phyloP scores from a whole-genome alignment of 2,113 vertebrate genomes.

The Sphyrna mokarran region DNA sequence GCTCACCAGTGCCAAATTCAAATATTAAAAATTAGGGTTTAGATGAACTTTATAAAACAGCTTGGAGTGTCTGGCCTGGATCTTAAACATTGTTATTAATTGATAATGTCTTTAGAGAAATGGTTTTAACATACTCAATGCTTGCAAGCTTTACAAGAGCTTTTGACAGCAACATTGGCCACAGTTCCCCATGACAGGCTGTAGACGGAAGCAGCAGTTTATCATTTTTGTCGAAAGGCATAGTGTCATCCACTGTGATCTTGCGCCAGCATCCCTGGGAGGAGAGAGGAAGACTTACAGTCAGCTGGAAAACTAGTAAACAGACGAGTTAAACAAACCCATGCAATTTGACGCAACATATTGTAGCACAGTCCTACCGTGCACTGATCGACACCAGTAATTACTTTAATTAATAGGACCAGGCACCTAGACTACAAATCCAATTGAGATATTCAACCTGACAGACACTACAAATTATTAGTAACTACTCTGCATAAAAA shows the following conservation, averaged over 20 bases:
- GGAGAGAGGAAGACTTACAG: slow-evolving; percentile 22
- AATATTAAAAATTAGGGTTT: too few species aligned
- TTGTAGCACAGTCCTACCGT: slow-evolving; percentile 28
- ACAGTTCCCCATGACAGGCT: slow-evolving; percentile 70
- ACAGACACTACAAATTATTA: slow-evolving; percentile 38
- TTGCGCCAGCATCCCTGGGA: slow-evolving; percentile 88
- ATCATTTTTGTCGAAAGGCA: slow-evolving; percentile 78
- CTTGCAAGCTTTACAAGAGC: slow-evolving; percentile 83
- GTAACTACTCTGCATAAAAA: slow-evolving; percentile 34
- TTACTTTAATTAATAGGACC: slow-evolving; percentile 41
- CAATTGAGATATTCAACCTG: slow-evolving; percentile 35
- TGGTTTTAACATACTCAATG: slow-evolving; percentile 66
- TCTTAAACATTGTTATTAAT: neutral
- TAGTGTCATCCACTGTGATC: slow-evolving; percentile 75
- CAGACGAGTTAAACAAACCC: slow-evolving; percentile 20
- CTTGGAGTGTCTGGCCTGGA: too few species aligned
- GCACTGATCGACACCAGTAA: slow-evolving; percentile 39
- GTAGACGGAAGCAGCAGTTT: slow-evolving; percentile 77
- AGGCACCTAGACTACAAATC: slow-evolving; percentile 39
- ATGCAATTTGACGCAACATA: neutral
- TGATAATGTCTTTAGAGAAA: neutral
- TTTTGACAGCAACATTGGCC: slow-evolving; percentile 89
- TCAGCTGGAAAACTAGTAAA: slow-evolving; percentile 35
- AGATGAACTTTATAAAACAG: too few species aligned
- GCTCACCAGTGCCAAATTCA: too few species aligned